Evolutionary conservation across 2,888 invertebrate species (phyloP), one percentile per base, ranked within the genome.

Genomic region (Taenaris catops): DNA sequence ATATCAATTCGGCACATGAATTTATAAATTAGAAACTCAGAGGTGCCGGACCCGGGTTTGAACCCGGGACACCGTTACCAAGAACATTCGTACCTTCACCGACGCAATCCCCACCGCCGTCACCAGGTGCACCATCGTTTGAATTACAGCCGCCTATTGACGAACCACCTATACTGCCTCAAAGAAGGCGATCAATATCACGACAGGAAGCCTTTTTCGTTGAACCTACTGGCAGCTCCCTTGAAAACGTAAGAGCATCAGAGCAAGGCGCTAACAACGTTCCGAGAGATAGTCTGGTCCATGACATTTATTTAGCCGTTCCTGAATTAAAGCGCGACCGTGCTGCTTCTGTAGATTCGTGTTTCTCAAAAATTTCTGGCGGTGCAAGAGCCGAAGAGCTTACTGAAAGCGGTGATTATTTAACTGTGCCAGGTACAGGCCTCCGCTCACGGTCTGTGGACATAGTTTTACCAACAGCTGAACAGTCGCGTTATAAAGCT

Each of bases 281-380:
- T 41, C 71, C 59, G 39, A 74, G 57, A 48, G 86, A 79, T 51
- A 58, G 64, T 10, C 55, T 89, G 26, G 92, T 94, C 3, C 89
- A 91, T 41, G 93, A 94, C 54, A 92, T 94, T 46, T 94, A 93
- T 63, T 76, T 94, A 24, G 91, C 94, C 38, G 96, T 96, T 41
- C 96, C 96, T 20, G 94, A 95, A 57, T 71, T 95, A 48, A 93
- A 92, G 64, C 89, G 95, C 11, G 95, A 95, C 63, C 91, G 96
- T 8, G 96, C 96, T 8, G 95, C 95, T 16, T 95, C 95, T 0
- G 95, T 96, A 1, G 96, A 96, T 66, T 95, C 95, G 8, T 94
- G 94, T 63, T 96, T 95, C 70, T 91, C 94, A 38, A 93, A 93
- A 76, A 90, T 93, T 31, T 89, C 91, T 10, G 92, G 93, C 26